Evolutionary conservation across 2,113 vertebrate species (phyloP), one percentile per base, ranked within the genome.

Genomic region (Grammomys surdaster): DNA sequence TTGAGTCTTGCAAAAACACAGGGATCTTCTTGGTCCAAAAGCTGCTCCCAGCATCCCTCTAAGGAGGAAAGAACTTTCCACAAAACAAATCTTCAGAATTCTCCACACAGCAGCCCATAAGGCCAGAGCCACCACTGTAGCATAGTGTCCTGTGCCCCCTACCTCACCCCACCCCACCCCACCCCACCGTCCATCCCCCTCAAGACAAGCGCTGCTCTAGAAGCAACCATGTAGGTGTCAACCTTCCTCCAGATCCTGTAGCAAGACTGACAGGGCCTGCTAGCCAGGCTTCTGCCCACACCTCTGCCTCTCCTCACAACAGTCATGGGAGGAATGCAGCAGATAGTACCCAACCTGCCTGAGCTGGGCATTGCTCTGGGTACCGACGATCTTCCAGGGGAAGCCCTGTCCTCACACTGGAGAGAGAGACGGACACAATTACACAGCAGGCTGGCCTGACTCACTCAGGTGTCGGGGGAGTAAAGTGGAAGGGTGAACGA

Each of bases 241-340:
- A 33, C 43, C 19, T 28, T 85, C 93, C 86, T 93, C 82, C 73
- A 46, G 88, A n/a, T 60, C 82, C 82, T 96, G 56, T 58, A 89
- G 89, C 91, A 94, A 94, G 96, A 86, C 81, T 40, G 3, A 17
- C 54, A 17, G 69, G 54, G 89, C 94, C 94, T 91, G 91, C 60
- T 40, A 20, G 46, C 40, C 94, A 43, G 67, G 89, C 72, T 89
- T 51, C 72, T 43, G 67, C 94, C 86, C 26, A 22, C 75, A 48
- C 89, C 65, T 54, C 51, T 19, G 60, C 28, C 96, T 43, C 81
- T 46, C 22, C 58, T 58, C 19, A 8, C 84, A 95, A 87, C n/a
- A 22, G 75, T 63, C 70, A 12, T n/a, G 73, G 77, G 40, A 48
- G 72, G 22, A 81, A 56, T 0, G n/a, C 56, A 43, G 54, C 31